Evolutionary conservation across 2,888 invertebrate species (phyloP), one percentile per base, ranked within the genome.

Genomic region (Cerceris rybyensis): DNA sequence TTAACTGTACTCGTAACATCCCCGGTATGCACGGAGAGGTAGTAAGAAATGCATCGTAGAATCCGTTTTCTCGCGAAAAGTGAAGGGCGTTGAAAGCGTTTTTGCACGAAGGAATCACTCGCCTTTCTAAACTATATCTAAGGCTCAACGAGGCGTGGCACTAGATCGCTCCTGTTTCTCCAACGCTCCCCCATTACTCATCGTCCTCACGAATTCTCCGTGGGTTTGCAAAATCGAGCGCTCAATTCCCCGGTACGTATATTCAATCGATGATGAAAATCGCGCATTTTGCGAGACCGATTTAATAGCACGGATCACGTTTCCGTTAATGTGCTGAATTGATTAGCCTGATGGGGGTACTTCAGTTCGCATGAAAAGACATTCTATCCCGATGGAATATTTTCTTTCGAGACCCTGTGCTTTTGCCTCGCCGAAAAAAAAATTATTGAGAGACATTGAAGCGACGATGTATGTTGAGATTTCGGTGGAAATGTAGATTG

Each of bases 71-170:
- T 61, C 71, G 78, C 67, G 86, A 82, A 86, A 85, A 86, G 85
- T 86, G 86, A 85, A 86, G 80, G 86, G 86, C 70, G 69, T 70
- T 75, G 67, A 74, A 74, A 68, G 76, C 70, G 78, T 87, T 87
- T 85, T 86, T 83, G 75, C 82, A 41, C 58, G 67, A 75, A 72
- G 77, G 75, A 81, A 78, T 83, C 83, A 83, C 83, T 87, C 80
- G 88, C 90, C 90, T 90, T 90, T 89, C 89, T 88, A 89, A 89
- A 88, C 64, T 59, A 69, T 83, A 86, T 84, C 83, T 82, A 75
- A 50, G 67, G 70, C 67, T 82, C 76, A 67, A 58, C 76, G 83
- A 85, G 81, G 70, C 78, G 83, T 78, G 82, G 77, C 69, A 41
- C 16, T 8, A 46, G 17, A 67, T 64, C 77, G 74, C 65, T 72